Conservation (phyloP, 2,113 vertebrate genomes). For the Pseudolaguvia tuberculata region DNA sequence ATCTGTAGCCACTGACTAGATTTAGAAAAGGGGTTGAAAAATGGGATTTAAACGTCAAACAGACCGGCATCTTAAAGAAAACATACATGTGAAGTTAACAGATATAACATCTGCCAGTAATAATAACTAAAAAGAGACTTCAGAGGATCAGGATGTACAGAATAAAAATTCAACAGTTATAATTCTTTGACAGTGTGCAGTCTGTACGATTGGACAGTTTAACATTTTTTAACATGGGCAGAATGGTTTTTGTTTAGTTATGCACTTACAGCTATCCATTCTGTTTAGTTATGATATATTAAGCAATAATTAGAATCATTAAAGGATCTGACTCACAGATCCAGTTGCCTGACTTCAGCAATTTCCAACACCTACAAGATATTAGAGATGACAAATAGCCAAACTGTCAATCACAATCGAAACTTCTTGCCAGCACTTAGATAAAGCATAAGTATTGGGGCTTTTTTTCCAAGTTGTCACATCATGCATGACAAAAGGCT, state of each 20-base stretch:
- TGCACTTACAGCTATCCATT: neutral
- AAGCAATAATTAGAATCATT: constrained; percentile 22
- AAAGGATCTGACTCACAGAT: constrained; percentile 20
- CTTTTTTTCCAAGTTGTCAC: constrained; percentile 59
- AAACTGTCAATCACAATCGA: constrained; percentile 30
- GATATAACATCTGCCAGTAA: neutral
- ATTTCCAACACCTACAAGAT: constrained; percentile 39
- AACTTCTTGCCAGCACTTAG: constrained; percentile 30
- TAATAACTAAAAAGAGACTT: neutral
- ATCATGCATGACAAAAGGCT: constrained; percentile 66
- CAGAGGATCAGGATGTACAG: neutral
- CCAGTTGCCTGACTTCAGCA: constrained; percentile 34
- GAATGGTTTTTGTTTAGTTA: neutral
- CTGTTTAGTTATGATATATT: constrained; percentile 31
- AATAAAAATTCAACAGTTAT: neutral
- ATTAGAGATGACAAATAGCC: constrained; percentile 38
- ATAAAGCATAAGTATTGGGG: constrained; percentile 34
- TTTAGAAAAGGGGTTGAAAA: neutral
- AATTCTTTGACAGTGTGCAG: neutral
- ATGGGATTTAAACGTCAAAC: neutral
- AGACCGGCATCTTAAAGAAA: neutral
- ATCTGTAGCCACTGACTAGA: neutral
- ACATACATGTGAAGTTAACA: neutral
- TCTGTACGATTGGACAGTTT: neutral
- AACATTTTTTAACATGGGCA: neutral